These are phyloP conservation scores for Amphiprion clarkii DNA, from an alignment of 2,797 vertebrate species.

Conservation along the genomic window DNA sequence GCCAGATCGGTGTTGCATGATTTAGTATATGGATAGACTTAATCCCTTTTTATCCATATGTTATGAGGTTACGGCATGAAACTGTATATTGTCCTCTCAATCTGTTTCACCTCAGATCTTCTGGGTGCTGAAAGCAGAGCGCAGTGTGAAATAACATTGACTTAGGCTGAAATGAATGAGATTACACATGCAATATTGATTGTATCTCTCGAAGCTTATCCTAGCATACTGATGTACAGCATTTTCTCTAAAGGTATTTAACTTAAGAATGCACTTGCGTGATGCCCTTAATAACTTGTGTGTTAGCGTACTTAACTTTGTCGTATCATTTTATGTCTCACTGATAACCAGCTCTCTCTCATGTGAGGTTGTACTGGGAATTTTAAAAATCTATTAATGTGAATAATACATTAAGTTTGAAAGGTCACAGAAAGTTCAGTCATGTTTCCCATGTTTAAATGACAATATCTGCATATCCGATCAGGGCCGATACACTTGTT, in stretches of 20 bases:
- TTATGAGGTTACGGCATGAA: conserved; percentile 23
- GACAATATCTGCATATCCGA: neutral
- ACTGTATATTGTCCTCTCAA: conserved; percentile 44
- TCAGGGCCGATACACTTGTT: neutral
- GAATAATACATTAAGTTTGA: conserved; percentile 27
- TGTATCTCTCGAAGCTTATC: conserved; percentile 26
- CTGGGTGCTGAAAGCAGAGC: neutral
- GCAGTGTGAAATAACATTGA: conserved; percentile 17
- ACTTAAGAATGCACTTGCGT: conserved; percentile 1
- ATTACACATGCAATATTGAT: conserved; percentile 57
- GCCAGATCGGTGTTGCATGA: conserved; percentile 47
- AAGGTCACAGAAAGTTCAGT: conserved; percentile 17
- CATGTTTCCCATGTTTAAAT: neutral
- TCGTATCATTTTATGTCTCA: conserved; percentile 29
- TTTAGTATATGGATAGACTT: conserved; percentile 37
- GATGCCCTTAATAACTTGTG: conserved; percentile 16
- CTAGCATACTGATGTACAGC: neutral
- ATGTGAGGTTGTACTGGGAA: conserved; percentile 7
- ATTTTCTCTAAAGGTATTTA: conserved; percentile 21
- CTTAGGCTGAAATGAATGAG: conserved; percentile 34
- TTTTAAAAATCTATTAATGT: conserved; percentile 14
- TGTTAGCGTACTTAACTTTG: conserved; percentile 14
- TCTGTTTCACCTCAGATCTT: conserved; percentile 38
- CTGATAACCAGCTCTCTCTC: conserved; percentile 42
- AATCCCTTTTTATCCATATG: conserved; percentile 71